phyloP scores from a whole-genome alignment of 2,888 invertebrate genomes.

The Drosophila nigritarsus region DNA sequence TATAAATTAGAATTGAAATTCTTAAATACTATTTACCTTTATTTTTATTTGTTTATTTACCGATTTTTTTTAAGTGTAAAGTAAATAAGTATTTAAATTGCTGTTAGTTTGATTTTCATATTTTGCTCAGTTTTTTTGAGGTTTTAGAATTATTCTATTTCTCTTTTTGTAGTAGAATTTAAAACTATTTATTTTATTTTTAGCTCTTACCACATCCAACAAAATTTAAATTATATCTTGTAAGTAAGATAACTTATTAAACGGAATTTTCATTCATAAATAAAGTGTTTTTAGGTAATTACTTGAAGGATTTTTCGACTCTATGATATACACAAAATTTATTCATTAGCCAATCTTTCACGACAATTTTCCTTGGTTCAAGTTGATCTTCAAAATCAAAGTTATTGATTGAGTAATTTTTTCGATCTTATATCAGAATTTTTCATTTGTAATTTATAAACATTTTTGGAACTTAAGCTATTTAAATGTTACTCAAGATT shows the following conservation, averaged over 20 bases:
- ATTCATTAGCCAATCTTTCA: background rate
- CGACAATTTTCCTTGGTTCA: background rate
- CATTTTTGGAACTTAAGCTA: background rate
- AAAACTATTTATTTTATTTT: background rate
- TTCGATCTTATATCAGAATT: background rate
- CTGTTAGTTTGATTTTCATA: background rate
- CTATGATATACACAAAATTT: background rate
- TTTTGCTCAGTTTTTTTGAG: background rate
- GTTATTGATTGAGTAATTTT: background rate
- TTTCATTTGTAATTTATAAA: background rate
- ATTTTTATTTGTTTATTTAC: background rate
- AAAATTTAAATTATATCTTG: background rate
- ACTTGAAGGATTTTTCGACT: background rate
- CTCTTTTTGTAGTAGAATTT: fast-evolving
- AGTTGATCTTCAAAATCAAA: background rate
- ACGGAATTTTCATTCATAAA: background rate
- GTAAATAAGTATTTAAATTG: background rate
- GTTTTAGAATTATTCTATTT: background rate
- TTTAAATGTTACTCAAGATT: background rate
- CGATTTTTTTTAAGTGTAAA: background rate
- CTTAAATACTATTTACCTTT: background rate
- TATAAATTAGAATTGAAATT: background rate
- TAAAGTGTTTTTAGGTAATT: no score
- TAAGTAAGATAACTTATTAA: background rate
- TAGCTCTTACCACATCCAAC: background rate